Conservation (phyloP, 2,888 invertebrate genomes). For the Limenitis arthemis region DNA sequence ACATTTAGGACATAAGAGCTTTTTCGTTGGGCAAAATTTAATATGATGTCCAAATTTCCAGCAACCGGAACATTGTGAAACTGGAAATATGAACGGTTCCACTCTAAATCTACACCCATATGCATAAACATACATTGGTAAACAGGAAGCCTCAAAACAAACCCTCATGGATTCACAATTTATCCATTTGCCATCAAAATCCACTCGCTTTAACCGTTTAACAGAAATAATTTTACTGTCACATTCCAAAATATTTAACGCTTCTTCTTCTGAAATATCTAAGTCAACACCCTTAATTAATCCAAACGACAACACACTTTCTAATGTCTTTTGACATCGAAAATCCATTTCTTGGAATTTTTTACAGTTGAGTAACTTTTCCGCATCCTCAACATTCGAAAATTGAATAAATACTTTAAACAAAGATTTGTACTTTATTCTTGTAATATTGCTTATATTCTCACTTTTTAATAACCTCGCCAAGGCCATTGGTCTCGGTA, state of each 20-base stretch:
- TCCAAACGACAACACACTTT: constrained; percentile 16
- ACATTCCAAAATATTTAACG: constrained; percentile 10
- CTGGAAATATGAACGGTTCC: constrained; percentile 6
- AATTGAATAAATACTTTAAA: constrained; percentile 21
- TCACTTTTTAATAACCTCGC: constrained; percentile 20
- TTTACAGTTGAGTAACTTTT: constrained; percentile 13
- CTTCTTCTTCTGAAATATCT: constrained; percentile 16
- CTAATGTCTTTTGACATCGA: constrained; percentile 11
- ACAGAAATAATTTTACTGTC: constrained; percentile 11
- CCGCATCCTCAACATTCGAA: constrained; percentile 10
- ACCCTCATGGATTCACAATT: constrained; percentile 2
- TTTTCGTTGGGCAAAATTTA: constrained; percentile 4
- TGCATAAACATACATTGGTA: constrained; percentile 4
- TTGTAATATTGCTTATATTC: constrained; percentile 16
- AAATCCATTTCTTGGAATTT: constrained; percentile 14
- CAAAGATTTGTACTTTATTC: constrained; percentile 20
- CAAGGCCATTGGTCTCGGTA: constrained; percentile 24
- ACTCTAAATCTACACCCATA: constrained; percentile 9
- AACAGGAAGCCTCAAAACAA: constrained; percentile 6
- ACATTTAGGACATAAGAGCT: constrained; percentile 13
- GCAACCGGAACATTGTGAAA: constrained; percentile 7
- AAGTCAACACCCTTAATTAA: constrained; percentile 17
- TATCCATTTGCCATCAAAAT: constrained; percentile 1
- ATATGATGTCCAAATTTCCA: constrained; percentile 8
- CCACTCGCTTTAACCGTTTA: constrained; percentile 10